Evolutionary conservation across 2,797 vertebrate genomes (phyloP).

Genomic region (Xiphophorus birchmanni): DNA sequence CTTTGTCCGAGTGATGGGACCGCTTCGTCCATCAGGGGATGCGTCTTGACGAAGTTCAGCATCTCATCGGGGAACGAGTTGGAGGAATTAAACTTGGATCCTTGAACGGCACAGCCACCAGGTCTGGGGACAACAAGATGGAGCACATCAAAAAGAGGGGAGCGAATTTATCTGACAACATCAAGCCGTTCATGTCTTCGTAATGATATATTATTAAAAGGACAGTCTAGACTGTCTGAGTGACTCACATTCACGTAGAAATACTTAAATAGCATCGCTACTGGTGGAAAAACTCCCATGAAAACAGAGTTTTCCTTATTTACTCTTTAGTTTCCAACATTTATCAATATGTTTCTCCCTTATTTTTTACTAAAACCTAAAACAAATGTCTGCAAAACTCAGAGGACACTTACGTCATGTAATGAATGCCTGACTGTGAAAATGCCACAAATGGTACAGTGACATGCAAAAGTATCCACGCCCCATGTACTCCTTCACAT

Average conservation of each 20-base stretch:
- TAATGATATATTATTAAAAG: slow-evolving; percentile 30
- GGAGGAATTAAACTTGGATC: slow-evolving; percentile 91
- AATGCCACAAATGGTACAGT: background rate
- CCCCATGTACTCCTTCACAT: background rate
- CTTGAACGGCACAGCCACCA: slow-evolving; percentile 88
- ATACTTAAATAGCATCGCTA: background rate
- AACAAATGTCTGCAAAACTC: background rate
- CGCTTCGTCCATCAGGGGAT: slow-evolving; percentile 94
- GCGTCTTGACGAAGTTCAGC: slow-evolving; percentile 95
- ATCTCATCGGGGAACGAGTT: slow-evolving; percentile 94
- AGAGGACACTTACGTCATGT: background rate
- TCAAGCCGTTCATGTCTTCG: background rate
- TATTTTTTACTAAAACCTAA: background rate
- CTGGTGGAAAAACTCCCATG: background rate
- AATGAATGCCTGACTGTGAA: slow-evolving; percentile 3
- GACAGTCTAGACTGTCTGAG: slow-evolving; percentile 41
- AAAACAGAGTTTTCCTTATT: slow-evolving; percentile 1
- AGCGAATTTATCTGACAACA: slow-evolving; percentile 20
- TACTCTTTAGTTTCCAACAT: background rate
- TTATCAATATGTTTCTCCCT: background rate
- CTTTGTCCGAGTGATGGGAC: slow-evolving; percentile 88
- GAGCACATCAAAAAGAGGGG: slow-evolving; percentile 4
- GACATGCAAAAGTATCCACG: background rate
- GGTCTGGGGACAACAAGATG: slow-evolving; percentile 80
- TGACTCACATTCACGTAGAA: slow-evolving; percentile 19